Evolutionary conservation across 30 jellyfish, hydroid and myxozoan genomes (phyloP).

Genomic region (Haliclystus octoradiatus): DNA sequence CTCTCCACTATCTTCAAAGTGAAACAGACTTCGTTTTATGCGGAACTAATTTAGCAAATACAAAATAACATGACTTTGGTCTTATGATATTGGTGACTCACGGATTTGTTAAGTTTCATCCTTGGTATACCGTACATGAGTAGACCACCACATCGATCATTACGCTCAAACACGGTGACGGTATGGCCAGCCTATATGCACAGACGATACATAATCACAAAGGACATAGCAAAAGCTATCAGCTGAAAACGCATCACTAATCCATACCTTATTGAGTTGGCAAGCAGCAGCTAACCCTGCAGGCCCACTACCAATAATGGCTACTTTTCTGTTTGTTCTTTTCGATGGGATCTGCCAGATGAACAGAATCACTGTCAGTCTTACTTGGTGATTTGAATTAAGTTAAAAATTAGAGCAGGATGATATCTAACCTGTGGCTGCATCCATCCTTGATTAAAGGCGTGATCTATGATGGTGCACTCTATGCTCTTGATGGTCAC

Average conservation of each 20-base stretch:
- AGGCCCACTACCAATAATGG: conserved; percentile 72
- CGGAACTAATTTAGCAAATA: background rate
- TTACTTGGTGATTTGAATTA: background rate
- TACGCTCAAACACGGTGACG: conserved; percentile 61
- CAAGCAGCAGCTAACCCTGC: conserved; percentile 84
- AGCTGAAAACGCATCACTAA: background rate
- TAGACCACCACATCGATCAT: conserved; percentile 77
- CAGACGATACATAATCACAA: background rate
- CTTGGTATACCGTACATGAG: conserved; percentile 72
- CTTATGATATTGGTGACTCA: background rate
- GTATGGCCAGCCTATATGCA: conserved; percentile 61
- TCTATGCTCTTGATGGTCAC: conserved; percentile 75
- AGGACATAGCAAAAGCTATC: background rate
- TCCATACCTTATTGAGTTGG: conserved; percentile 59
- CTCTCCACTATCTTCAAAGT: conserved; percentile 42
- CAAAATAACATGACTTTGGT: background rate
- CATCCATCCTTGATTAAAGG: conserved; percentile 77
- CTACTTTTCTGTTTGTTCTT: conserved; percentile 44
- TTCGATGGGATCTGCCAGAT: conserved; percentile 37
- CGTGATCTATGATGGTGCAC: conserved; percentile 65
- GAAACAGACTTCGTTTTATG: background rate
- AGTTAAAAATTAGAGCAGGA: background rate
- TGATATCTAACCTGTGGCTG: conserved; percentile 70
- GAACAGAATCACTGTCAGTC: background rate
- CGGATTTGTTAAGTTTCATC: conserved; percentile 56